These are phyloP conservation scores for Agapornis canus DNA, from an alignment of 2,797 vertebrate genomes.

Conservation along the genomic window DNA sequence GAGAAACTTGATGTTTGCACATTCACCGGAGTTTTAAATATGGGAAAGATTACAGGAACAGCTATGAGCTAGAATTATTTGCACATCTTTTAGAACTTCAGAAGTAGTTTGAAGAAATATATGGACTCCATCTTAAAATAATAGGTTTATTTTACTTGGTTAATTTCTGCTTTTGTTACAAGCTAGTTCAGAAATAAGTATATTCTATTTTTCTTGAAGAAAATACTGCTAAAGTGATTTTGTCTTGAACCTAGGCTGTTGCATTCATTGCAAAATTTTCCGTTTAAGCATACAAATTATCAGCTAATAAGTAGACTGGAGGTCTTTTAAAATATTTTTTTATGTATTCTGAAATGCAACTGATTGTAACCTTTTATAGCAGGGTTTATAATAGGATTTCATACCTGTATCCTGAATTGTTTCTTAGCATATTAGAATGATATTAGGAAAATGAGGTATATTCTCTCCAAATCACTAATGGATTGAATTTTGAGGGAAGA, in stretches of 20 bases:
- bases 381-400: background rate
- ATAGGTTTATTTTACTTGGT: background rate
- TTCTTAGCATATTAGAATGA: background rate
- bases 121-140: background rate
- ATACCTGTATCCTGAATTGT: background rate
- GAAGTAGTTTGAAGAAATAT: background rate
- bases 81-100: background rate
- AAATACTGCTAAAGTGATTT: background rate
- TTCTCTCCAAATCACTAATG: background rate
- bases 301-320: background rate
- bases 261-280: background rate
- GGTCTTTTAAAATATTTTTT: background rate
- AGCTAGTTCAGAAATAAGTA: background rate
- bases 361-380: background rate
- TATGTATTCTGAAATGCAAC: background rate
- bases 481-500: background rate
- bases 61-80: background rate
- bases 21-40: background rate
- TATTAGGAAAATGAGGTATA: background rate
- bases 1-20: background rate
- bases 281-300: rapidly evolving
- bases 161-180: background rate
- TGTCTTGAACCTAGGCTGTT: background rate
- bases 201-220: background rate
- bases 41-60: background rate